Conservation (phyloP, 2,797 vertebrate genomes). For the Arnoldichthys spilopterus region DNA sequence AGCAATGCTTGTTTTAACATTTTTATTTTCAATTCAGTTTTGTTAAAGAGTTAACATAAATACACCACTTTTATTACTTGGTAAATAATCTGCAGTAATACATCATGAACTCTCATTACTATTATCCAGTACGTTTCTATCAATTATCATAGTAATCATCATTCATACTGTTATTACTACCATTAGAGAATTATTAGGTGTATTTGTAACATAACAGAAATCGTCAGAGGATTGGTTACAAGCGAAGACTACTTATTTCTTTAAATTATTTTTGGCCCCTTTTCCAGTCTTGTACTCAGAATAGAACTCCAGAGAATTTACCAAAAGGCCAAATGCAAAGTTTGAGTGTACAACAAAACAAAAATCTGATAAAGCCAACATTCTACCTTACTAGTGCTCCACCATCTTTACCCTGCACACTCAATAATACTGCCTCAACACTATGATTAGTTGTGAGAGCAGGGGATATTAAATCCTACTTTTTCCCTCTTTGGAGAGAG, state of each 20-base stretch:
- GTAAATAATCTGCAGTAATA: constrained; percentile 62
- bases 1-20: constrained; percentile 38
- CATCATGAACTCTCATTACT: constrained; percentile 67
- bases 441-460: not conserved
- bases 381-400: not conserved
- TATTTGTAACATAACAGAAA: constrained; percentile 60
- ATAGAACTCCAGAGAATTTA: not conserved
- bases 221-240: constrained; percentile 43
- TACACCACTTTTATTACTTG: constrained; percentile 68
- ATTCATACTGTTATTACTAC: constrained; percentile 60
- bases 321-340: constrained; percentile 15
- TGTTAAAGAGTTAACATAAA: constrained; percentile 68
- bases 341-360: constrained; percentile 1
- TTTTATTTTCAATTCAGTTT: constrained; percentile 78
- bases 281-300: constrained; percentile 12
- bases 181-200: constrained; percentile 58
- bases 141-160: constrained; percentile 54
- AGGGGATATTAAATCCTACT: not conserved
- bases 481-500: not conserved
- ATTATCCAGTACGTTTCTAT: constrained; percentile 60
- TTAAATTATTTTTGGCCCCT: constrained; percentile 13
- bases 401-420: not conserved
- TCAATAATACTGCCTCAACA: not conserved
- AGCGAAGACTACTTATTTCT: constrained; percentile 32
- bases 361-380: constrained; percentile 2